Evolutionary conservation across 2,888 invertebrate genomes (phyloP), one percentile per base, ranked within the genome.

Genomic region (Coecobrya sp.): DNA sequence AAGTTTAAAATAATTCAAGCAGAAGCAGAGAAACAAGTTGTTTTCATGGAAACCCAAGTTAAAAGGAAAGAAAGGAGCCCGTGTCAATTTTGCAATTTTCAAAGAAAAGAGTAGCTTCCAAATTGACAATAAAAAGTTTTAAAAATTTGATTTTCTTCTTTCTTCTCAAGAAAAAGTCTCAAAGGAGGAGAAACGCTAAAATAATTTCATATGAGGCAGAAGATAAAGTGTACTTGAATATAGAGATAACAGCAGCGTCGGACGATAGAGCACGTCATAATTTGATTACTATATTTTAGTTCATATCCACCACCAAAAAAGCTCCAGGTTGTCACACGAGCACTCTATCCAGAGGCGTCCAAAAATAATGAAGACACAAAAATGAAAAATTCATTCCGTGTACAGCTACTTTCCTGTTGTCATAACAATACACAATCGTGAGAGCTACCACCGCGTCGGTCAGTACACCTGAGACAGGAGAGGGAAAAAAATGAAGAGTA

Each of bases 71-170:
- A 22, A 59, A 59, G 27, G 27, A 13, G 1, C 65, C 65, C 25
- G 4, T 27, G 3, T 27, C 27, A 65, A n/a, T 65, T 65, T 65
- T 11, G 16, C 68, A 68, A 16, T 22, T 22, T 3, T 22, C 22
- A 22, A 30, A 27, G 25, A 27, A 65, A 65, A 25, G 8, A 25
- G n/a, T n/a, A n/a, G 13, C 62, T 25, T 30, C 30, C 22, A 68
- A 36, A 30, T 68, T 68, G 68, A 25, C 27, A 68, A 68, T 30
- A 68, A 68, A 68, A 68, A 68, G 13, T 30, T 68, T 68, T 62
- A 10, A 68, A 68, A 68, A 68, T 68, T 27, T 68, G 68, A 68
- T 68, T 68, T 27, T 36, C 3, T 30, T 7, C 22, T 79, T n/a
- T 49, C 25, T 52, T 19, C 19, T 59, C 59, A 19, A 19, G 22